Evolutionary conservation across 2,797 vertebrate species (phyloP).

Genomic region (Acipenser ruthenus): DNA sequence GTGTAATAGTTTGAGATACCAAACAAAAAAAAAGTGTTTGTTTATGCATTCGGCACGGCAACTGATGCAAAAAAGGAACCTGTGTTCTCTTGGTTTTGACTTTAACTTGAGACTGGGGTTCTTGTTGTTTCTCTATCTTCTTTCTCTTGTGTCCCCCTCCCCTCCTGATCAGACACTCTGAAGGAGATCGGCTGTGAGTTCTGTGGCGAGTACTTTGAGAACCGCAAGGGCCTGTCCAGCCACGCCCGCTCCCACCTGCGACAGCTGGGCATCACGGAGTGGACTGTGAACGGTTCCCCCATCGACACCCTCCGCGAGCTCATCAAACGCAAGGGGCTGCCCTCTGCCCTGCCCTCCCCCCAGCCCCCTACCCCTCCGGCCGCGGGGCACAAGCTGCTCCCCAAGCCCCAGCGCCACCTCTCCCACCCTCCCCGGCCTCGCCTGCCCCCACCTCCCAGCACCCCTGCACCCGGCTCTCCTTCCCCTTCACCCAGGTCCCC

Average conservation of each 20-base stretch:
- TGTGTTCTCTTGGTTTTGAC: too few relatives aligned
- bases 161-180: conserved; percentile 48
- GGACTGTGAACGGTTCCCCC: conserved; percentile 73
- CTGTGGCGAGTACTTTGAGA: conserved; percentile 72
- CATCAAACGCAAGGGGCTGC: conserved; percentile 73
- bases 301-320: conserved; percentile 88
- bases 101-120: neutral
- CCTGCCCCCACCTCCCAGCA: conserved; percentile 40
- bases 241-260: conserved; percentile 71
- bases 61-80: too few relatives aligned
- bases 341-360: conserved; percentile 59
- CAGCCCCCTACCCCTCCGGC: conserved; percentile 40
- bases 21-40: too few relatives aligned
- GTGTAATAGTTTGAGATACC: too few relatives aligned
- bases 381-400: neutral
- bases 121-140: neutral
- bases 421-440: conserved; percentile 58
- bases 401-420: conserved; percentile 29
- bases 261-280: conserved; percentile 71
- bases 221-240: conserved; percentile 72
- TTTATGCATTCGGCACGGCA: too few relatives aligned
- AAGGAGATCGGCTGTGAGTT: conserved; percentile 73
- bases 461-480: conserved; percentile 43
- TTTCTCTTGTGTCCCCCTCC: neutral
- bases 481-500: conserved; percentile 36